Base-by-base conservation (phyloP, 2,113 vertebrate genomes). In the Clupea harengus region DNA sequence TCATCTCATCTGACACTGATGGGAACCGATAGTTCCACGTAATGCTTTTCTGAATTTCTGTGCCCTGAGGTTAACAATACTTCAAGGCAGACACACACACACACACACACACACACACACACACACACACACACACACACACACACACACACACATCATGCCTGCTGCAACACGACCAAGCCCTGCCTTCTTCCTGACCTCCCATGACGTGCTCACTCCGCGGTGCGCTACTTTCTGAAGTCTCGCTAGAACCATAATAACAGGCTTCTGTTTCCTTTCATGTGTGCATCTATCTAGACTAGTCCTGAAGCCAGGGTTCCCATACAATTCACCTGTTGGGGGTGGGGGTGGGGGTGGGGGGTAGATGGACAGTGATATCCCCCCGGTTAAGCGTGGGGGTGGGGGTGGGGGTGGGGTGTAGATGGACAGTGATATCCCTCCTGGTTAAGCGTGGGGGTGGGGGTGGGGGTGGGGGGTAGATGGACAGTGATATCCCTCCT, bases 111-210 rank as follows among this genome's bases (percentile, higher is more conserved):
- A 1, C 54, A 60, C 54, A 6, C 54, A 18, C 54, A 60, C 54
- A 7, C 50, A 8, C 50, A 13, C 46, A 11, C 18, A 22, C 18
- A 60, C 91, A 87, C 6, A 1, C 54, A 60, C 54, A 6, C 54
- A 18, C 54, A 60, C 54, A 7, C 50, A 8, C 50, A 13, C 46
- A 11, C 18, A 22, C 18, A 60, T 20, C 54, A 60, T 18, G 54
- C 54, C 54, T 82, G 92, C 82, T 39, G 81, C 8, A 81, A 89
- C 93, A 89, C 88, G 93, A 92, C 89, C 85, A 86, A 57, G 86
- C 91, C 87, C 20, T 11, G 89, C 22, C 90, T 72, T 87, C 83
- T n/a, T 82, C 85, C 72, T 87, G 81, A 46, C 75, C 54, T 60
- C 13, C 3, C 13, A 45, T 89, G 90, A 93, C 84, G 93, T 89